Percentiles rank a stretch among this genome's conserved stretches.
phyloP scores from a whole-genome alignment of 2,113 vertebrate species.

The Sardina pilchardus region DNA sequence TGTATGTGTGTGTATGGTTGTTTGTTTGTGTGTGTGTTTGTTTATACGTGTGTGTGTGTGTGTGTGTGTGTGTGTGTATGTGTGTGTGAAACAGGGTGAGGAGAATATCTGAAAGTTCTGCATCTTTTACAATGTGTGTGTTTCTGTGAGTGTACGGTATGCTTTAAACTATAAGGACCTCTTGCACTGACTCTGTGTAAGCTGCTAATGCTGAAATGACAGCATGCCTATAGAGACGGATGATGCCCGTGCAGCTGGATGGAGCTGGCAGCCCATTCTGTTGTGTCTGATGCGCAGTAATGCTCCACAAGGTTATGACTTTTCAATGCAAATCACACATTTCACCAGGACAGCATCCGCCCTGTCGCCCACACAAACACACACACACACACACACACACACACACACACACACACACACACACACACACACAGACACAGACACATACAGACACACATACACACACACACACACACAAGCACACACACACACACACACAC shows the following conservation, averaged over 20 bases:
- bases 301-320: too few relatives aligned
- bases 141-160: too few relatives aligned
- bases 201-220: background rate
- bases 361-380: constrained; percentile 23
- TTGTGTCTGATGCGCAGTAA: too few relatives aligned
- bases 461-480: background rate
- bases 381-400: constrained; percentile 11
- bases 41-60: too few relatives aligned
- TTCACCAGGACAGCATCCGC: too few relatives aligned
- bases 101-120: background rate
- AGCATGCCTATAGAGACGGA: background rate
- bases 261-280: too few relatives aligned
- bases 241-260: too few relatives aligned
- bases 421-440: constrained; percentile 9
- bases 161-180: too few relatives aligned
- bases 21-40: background rate
- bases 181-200: background rate
- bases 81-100: background rate
- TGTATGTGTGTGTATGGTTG: background rate
- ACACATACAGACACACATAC: constrained; percentile 8
- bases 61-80: background rate
- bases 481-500: background rate
- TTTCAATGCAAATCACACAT: background rate
- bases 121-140: too few relatives aligned
- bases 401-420: constrained; percentile 10